These are phyloP conservation scores for Plecotus auritus DNA, from an alignment of 2,113 vertebrate species.

Conservation along the genomic window DNA sequence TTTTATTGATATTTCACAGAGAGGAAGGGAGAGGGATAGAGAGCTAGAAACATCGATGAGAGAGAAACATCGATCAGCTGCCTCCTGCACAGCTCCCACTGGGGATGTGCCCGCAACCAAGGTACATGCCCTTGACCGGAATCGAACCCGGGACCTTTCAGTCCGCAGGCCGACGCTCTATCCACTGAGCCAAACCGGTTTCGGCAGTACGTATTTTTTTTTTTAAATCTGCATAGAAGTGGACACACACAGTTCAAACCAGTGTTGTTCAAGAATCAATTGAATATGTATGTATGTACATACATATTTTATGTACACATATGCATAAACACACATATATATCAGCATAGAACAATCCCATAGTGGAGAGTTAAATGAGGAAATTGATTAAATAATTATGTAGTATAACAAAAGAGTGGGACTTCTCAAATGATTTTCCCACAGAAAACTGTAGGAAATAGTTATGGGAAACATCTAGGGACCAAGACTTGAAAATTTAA, in stretches of 20 bases:
- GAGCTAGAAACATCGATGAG: no score
- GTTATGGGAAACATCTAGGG: neutral
- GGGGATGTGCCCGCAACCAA: no score
- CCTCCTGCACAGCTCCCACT: no score
- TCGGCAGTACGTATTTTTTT: neutral
- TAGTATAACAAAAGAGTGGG: neutral
- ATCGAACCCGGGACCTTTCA: no score
- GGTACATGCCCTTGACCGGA: no score
- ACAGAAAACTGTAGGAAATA: neutral
- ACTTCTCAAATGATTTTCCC: neutral
- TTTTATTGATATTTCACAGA: no score
- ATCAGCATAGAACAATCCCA: neutral
- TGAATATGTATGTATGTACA: neutral
- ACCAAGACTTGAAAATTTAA: neutral
- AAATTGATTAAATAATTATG: neutral
- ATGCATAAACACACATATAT: neutral
- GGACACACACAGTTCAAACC: neutral
- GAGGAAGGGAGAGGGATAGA: no score
- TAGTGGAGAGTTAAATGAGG: neutral
- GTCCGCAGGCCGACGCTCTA: no score
- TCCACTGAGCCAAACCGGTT: no score
- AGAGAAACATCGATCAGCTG: no score
- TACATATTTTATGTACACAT: fast-evolving
- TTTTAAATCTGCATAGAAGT: neutral
- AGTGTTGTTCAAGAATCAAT: neutral